Evolutionary conservation across 1,140 invertebrate genomes (phyloP), one percentile per base, ranked within the genome.

Genomic region (Megalopta genalis): DNA sequence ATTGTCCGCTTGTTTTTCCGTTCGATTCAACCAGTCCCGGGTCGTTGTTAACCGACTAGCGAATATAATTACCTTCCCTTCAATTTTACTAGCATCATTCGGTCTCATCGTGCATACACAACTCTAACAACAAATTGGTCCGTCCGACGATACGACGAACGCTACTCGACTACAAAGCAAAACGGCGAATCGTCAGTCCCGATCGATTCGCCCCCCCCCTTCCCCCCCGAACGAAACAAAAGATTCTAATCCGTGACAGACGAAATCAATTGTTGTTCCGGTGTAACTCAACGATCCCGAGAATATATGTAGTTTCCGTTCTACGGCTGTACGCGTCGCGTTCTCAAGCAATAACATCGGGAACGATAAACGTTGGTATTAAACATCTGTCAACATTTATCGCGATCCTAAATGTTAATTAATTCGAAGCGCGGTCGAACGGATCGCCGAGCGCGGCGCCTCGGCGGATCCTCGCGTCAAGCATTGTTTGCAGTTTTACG

Each of bases 1-100:
- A 86, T 86, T 86, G 84, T 86, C 84, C 75, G 83, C 57, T 86
- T 81, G 66, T 64, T 39, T n/a, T 76, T n/a, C 42, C 14, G 16
- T 49, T 68, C 75, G 68, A 76, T 42, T 60, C 71, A 63, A 73
- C 68, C 63, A 82, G 63, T 42, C 12, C 69, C 62, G 66, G n/a
- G 16, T 60, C 23, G 54, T 77, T 77, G 0, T 72, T 46, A 64
- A n/a, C 49, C 62, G 16, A 72, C 16, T 64, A 63, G 72, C 65
- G 69, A 85, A n/a, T n/a, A n/a, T 82, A 79, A 76, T 80, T 71
- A 39, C 80, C 75, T n/a, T 77, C 70, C 52, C 32, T 68, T 65
- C n/a, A 67, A 54, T 52, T 39, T 80, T 57, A 75, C 57, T 85
- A 32, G 54, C 62, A 49, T 66, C 54, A 23, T 62, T 74, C 46